These are phyloP conservation scores for Sarcophaga bullata DNA, from an alignment of 1,140 invertebrate species.

Conservation along the genomic window DNA sequence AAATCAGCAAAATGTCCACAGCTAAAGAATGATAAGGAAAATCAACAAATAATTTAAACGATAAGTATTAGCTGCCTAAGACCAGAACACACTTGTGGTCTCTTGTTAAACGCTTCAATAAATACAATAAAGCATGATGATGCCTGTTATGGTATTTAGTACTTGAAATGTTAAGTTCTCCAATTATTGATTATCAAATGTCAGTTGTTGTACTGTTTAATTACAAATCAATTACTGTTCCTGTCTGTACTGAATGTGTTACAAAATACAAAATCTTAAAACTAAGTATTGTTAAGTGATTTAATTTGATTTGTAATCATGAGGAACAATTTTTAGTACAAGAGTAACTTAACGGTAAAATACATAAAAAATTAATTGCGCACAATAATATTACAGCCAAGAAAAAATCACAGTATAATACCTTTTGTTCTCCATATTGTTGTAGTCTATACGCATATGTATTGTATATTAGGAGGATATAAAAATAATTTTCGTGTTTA, in stretches of 20 bases:
- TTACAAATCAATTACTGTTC: slow-evolving; percentile 25
- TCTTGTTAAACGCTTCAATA: too few species aligned
- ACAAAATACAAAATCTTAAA: background rate
- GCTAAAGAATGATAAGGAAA: background rate
- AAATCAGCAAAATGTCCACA: slow-evolving; percentile 19
- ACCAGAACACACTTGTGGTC: too few species aligned
- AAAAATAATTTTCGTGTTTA: too few species aligned
- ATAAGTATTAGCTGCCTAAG: too few species aligned
- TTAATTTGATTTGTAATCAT: slow-evolving; percentile 20
- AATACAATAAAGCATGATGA: too few species aligned
- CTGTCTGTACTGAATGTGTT: background rate
- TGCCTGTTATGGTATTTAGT: too few species aligned
- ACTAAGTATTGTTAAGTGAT: background rate
- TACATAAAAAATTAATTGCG: slow-evolving; percentile 73
- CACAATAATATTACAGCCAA: slow-evolving; percentile 74
- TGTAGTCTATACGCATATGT: slow-evolving; percentile 68
- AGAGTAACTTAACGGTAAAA: slow-evolving; percentile 69
- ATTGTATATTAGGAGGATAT: background rate
- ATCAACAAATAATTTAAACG: background rate
- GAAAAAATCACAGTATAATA: slow-evolving; percentile 76
- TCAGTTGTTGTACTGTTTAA: too few species aligned
- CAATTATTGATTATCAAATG: too few species aligned
- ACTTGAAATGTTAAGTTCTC: too few species aligned
- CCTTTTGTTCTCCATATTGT: slow-evolving; percentile 73
- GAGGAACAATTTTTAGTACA: slow-evolving; percentile 53